Base-by-base conservation (phyloP, 2,113 vertebrate species). In the Solea senegalensis region DNA sequence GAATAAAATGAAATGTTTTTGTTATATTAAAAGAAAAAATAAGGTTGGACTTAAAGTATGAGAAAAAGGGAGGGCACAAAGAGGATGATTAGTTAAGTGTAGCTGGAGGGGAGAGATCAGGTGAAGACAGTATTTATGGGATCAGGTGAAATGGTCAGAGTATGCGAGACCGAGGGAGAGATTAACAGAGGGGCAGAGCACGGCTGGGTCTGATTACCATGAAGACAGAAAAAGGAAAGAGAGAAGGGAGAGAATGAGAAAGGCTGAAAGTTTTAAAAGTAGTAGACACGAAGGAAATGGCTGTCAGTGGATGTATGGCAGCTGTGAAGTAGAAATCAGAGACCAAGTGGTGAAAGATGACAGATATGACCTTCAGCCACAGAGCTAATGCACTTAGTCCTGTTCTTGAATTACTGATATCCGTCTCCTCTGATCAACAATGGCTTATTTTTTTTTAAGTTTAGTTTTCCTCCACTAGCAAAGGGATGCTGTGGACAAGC, bases 111-210 rank as follows among this genome's bases (percentile, higher is more conserved):
- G 58, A 68, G 69, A 76, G 81, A 87, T 84, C 79, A 84, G 82
- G 77, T 39, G 67, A 78, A 86, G 77, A 71, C 1, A 21, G 12
- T 65, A 65, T 76, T 77, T 76, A 65, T 71, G 82, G 72, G 74
- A 87, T 84, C 72, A 81, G 80, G 82, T 89, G 81, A 81, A 86
- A 85, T 76, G 78, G 82, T 85, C 74, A 75, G 70, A 7, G 50
- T 58, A 62, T 53, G 67, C 63, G 59, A 56, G 34, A 49, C 54
- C 14, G 72, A 77, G 60, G 54, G 63, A 58, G 59, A 82, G 82
- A 89, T 82, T 75, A 80, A 53, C 78, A 72, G 60, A 74, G 44
- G 55, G 72, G 62, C 45, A 74, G 76, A 69, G 68, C 63, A 51
- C 34, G 7, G 56, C 61, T 9, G 26, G 51, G 72, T 15, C 43